A percentile compares a stretch with the other conserved stretches of the same genome.
Conservation (phyloP, 2,113 vertebrate genomes). For the Saguinus imperator region DNA sequence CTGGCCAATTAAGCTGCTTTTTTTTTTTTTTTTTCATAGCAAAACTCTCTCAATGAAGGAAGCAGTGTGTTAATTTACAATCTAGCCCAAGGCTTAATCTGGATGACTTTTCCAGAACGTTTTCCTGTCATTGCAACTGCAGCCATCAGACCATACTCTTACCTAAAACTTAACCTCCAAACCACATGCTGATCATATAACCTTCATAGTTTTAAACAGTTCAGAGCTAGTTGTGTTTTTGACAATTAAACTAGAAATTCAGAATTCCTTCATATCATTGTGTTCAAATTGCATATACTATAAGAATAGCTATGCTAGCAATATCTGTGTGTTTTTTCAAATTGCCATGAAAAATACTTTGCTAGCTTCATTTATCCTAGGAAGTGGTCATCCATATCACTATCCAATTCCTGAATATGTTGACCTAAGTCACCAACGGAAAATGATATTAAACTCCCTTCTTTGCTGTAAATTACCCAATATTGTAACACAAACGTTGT, state of each 20-base stretch:
- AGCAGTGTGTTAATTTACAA: background rate
- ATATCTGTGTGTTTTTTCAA: background rate
- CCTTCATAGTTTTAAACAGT: background rate
- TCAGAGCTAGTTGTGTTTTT: background rate
- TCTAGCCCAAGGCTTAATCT: background rate
- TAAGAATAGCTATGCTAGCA: background rate
- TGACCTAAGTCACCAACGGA: background rate
- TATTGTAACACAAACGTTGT: background rate
- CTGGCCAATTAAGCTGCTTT: background rate
- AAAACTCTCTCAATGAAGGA: background rate
- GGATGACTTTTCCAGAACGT: background rate
- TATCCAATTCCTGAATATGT: background rate
- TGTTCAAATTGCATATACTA: background rate
- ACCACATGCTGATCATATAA: background rate
- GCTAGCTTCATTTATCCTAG: background rate
- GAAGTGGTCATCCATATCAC: background rate
- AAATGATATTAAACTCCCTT: background rate
- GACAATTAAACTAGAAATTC: background rate
- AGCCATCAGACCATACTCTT: background rate
- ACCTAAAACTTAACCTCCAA: background rate
- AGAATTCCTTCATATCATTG: background rate
- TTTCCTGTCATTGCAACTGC: background rate
- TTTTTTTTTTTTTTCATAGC: background rate
- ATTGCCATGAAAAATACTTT: background rate
- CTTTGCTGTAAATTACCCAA: background rate